Percentiles rank a stretch among this genome's conserved stretches.
phyloP scores from a whole-genome alignment of 2,113 vertebrate species.

The Caloenas nicobarica region DNA sequence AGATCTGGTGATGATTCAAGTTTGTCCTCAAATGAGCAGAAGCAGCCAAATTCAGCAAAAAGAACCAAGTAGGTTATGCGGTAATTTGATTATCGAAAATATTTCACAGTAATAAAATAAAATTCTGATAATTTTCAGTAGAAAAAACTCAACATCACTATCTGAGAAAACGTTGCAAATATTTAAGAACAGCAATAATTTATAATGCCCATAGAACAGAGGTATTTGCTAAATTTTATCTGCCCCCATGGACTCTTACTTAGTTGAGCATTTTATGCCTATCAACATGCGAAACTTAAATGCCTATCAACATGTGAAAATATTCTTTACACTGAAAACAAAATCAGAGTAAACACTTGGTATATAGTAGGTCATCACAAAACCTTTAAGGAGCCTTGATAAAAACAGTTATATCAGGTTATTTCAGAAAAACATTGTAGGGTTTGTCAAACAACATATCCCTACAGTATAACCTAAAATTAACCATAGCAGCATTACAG shows the following conservation, averaged over 20 bases:
- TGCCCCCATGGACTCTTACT: not conserved
- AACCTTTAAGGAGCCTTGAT: not conserved
- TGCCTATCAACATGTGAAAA: not conserved
- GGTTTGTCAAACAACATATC: not conserved
- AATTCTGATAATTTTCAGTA: not conserved
- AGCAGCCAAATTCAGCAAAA: not conserved
- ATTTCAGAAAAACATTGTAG: not conserved
- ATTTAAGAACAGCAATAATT: not conserved
- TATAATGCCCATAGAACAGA: not conserved
- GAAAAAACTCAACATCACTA: not conserved
- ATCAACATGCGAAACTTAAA: not conserved
- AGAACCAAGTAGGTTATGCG: accelerated
- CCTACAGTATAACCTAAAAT: not conserved
- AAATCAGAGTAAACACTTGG: not conserved
- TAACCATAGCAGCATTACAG: not conserved
- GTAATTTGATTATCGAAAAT: not conserved
- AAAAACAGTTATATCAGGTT: not conserved
- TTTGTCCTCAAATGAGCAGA: not conserved
- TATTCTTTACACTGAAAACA: not conserved
- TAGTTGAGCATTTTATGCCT: not conserved
- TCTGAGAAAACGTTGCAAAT: not conserved
- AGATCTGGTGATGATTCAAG: not conserved
- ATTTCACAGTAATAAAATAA: not conserved
- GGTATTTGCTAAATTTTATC: not conserved
- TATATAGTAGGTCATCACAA: not conserved